Evolutionary conservation across 2,888 invertebrate genomes (phyloP).

Genomic region (Helobdella robusta): DNA sequence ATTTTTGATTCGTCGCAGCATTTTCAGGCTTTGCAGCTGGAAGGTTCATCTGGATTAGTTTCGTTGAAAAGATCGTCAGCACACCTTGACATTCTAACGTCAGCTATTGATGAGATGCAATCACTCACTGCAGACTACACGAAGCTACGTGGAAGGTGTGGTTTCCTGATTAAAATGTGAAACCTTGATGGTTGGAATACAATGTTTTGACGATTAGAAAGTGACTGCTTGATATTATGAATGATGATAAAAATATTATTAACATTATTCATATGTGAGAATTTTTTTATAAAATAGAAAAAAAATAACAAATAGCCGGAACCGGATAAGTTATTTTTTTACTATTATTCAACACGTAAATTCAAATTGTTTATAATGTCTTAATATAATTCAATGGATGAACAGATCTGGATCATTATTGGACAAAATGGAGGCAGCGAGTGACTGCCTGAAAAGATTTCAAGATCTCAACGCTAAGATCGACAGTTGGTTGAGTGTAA

Average conservation of each 20-base stretch:
- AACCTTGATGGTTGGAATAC: too few relatives aligned
- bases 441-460: conserved; percentile 18
- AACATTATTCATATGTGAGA: not conserved
- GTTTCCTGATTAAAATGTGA: too few relatives aligned
- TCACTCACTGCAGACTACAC: conserved; percentile 11
- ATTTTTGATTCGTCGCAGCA: too few relatives aligned
- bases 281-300: not conserved
- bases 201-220: too few relatives aligned
- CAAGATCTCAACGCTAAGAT: conserved; percentile 14
- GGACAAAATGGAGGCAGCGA: conserved; percentile 12
- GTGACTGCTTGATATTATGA: not conserved
- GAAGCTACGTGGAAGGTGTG: not conserved
- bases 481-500: not conserved
- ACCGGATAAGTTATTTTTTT: too few relatives aligned
- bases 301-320: not conserved
- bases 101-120: conserved; percentile 10
- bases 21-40: conserved; percentile 16
- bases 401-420: not conserved
- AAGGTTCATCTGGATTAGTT: too few relatives aligned
- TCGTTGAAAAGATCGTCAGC: conserved; percentile 15
- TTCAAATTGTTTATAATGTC: too few relatives aligned
- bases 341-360: too few relatives aligned
- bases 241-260: not conserved
- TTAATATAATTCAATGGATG: too few relatives aligned
- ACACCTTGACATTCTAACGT: conserved; percentile 16